Evolutionary conservation across 2,113 vertebrate genomes (phyloP).

Genomic region (Scomber japonicus): DNA sequence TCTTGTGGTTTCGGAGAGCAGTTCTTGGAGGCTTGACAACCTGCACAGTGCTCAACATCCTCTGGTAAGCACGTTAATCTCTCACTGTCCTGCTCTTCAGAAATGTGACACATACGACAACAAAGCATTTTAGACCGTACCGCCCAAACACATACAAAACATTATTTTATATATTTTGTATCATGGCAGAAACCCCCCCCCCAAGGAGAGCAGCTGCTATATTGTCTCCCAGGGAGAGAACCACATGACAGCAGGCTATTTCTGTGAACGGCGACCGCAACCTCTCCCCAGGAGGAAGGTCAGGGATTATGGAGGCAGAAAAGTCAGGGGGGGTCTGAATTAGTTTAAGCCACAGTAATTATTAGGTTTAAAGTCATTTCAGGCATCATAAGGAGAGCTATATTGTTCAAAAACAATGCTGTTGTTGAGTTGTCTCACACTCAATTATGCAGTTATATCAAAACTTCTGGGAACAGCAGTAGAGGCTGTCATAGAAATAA

Average conservation of each 20-base stretch:
- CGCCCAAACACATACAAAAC: neutral
- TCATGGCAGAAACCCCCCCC: neutral
- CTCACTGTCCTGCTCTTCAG: neutral
- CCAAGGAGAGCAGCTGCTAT: conserved; percentile 4
- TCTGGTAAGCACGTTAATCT: conserved; percentile 74
- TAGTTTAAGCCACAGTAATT: conserved; percentile 7
- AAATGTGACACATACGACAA: too few species aligned
- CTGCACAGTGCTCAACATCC: conserved; percentile 80
- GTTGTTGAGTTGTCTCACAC: neutral
- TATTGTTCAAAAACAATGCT: neutral
- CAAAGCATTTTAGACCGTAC: too few species aligned
- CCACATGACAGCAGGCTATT: conserved; percentile 25
- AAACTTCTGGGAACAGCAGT: neutral
- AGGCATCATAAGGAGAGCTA: neutral
- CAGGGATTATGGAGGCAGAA: conserved; percentile 10
- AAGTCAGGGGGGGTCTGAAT: neutral
- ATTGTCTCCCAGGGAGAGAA: conserved; percentile 19
- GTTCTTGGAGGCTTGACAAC: conserved; percentile 79
- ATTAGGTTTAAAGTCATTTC: neutral
- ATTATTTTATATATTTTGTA: neutral
- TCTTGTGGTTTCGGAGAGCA: conserved; percentile 82
- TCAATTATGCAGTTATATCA: too few species aligned
- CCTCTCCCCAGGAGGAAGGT: conserved; percentile 5
- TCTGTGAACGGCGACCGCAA: conserved; percentile 18
- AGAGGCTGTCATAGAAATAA: neutral